Conservation (phyloP, 2,888 invertebrate species). For the Hipparchia semele region DNA sequence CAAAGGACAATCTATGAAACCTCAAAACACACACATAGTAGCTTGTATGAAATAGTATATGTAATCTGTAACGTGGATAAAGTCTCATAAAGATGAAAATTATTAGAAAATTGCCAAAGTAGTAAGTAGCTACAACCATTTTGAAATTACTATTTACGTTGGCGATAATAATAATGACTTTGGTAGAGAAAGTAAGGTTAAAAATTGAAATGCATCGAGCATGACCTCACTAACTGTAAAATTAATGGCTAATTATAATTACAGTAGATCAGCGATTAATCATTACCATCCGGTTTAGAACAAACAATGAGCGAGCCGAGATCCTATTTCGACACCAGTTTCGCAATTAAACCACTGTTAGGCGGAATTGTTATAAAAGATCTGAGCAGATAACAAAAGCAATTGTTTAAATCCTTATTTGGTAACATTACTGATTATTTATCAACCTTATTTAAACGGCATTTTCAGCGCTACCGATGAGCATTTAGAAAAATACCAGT, state of each 20-base stretch:
- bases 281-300: slow-evolving; percentile 57
- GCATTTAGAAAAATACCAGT: neutral
- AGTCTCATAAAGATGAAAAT: too few relatives aligned
- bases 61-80: too few relatives aligned
- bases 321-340: slow-evolving; percentile 59
- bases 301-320: slow-evolving; percentile 53
- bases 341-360: slow-evolving; percentile 54
- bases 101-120: too few relatives aligned
- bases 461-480: neutral
- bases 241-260: slow-evolving; percentile 53
- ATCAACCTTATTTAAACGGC: neutral
- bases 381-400: slow-evolving; percentile 38
- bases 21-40: too few relatives aligned
- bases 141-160: neutral
- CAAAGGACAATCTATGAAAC: too few relatives aligned
- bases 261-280: slow-evolving; percentile 54
- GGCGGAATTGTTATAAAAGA: slow-evolving; percentile 45
- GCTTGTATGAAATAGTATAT: too few relatives aligned
- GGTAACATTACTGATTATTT: slow-evolving; percentile 24
- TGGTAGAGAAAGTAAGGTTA: neutral
- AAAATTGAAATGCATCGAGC: slow-evolving; percentile 11
- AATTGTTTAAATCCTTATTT: slow-evolving; percentile 37
- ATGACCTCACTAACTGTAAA: slow-evolving; percentile 39
- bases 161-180: slow-evolving; percentile 15
- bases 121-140: too few relatives aligned